Base-by-base conservation (phyloP, 2,888 invertebrate genomes). In the Philopedon plagiatum region DNA sequence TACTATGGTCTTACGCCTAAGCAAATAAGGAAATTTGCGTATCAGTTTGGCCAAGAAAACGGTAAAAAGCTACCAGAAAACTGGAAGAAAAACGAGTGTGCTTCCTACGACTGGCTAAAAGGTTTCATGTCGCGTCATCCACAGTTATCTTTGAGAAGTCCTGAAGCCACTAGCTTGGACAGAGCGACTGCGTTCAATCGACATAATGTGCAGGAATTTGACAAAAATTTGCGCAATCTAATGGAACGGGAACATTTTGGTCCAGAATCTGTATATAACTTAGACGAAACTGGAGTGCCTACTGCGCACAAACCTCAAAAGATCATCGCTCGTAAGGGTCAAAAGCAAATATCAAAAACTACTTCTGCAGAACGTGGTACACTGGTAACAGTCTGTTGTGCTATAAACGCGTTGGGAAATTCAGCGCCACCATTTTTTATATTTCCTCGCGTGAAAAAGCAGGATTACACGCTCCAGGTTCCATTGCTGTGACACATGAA, bases 401-500 rank as follows among this genome's bases (percentile, higher is more conserved):
- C 64, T 39, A 65, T 73, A 58, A 73, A 71, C 60, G 71, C 58
- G 57, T 62, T 62, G 44, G 67, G 63, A 29, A 72, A 72, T 68
- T 68, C 61, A 26, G 61, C 61, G 61, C 61, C 71, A 39, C 60
- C 62, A 26, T 56, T 56, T 56, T 56, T 56, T 56, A 56, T 56
- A 23, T 56, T 64, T 57, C 63, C 63, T 5, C 62, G 68, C 29
- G 63, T 51, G 34, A 56, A 61, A 41, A 49, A 51, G 13, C 64
- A 64, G 23, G 70, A 73, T 51, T 73, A 75, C 72, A 66, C 70
- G 73, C 75, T 62, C 64, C 74, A 70, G 74, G 68, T 26, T 75
- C 72, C 69, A 60, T 54, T 65, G 69, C 66, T 67, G 73, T 62
- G 15, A 57, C 63, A 5, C 56, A 63, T 15, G 56, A 56, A 56